phyloP scores from a whole-genome alignment of 2,797 vertebrate species.

The Myiothlypis coronata region DNA sequence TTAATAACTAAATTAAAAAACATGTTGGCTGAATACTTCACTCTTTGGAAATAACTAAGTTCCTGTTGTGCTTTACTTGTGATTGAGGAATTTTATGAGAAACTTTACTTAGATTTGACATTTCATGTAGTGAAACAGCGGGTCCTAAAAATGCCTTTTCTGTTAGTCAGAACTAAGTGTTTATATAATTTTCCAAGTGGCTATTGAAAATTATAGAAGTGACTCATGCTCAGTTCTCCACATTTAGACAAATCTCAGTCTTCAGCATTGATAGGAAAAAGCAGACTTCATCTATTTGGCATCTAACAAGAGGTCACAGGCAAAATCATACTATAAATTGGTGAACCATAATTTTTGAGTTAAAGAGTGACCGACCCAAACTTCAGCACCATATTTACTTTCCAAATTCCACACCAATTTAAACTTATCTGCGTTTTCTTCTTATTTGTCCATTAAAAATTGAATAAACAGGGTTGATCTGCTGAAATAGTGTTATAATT shows the following conservation, averaged over 20 bases:
- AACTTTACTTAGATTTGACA: not conserved
- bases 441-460: not conserved
- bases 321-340: not conserved
- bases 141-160: not conserved
- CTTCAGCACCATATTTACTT: not conserved
- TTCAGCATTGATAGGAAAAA: not conserved
- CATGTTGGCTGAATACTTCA: not conserved
- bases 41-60: not conserved
- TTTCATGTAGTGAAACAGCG: not conserved
- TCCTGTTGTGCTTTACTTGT: not conserved
- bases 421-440: not conserved
- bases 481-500: not conserved
- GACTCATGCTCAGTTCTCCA: not conserved
- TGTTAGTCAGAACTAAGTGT: not conserved
- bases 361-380: not conserved
- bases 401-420: not conserved
- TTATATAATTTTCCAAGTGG: not conserved
- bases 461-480: not conserved
- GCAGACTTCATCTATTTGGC: not conserved
- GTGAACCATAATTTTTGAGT: not conserved
- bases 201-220: not conserved
- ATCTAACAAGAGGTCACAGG: not conserved
- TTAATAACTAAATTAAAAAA: not conserved
- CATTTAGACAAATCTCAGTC: not conserved
- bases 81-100: not conserved